Percentiles rank a stretch among this genome's conserved stretches.
Conservation (phyloP, 2,113 vertebrate genomes). For the Alethe castanea region DNA sequence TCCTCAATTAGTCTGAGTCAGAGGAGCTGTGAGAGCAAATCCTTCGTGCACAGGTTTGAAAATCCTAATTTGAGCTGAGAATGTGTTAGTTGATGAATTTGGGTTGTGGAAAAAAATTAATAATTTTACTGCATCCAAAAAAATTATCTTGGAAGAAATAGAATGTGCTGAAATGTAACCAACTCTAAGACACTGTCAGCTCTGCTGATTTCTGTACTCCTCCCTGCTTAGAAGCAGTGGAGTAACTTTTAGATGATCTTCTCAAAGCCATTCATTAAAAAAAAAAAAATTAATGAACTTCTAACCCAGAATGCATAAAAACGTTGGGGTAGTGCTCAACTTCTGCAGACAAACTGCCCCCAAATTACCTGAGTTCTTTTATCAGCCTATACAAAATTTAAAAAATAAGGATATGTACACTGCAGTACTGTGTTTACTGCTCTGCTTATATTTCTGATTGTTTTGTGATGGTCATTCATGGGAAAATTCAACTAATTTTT, state of each 20-base stretch:
- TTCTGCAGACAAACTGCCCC: background rate
- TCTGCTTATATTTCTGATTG: background rate
- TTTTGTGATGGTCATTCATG: background rate
- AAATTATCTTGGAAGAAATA: background rate
- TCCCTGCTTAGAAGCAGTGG: background rate
- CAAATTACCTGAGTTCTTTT: background rate
- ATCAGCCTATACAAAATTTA: background rate
- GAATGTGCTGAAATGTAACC: background rate
- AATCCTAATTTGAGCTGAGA: background rate
- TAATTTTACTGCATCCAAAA: background rate
- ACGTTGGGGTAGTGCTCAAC: background rate
- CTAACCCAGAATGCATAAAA: background rate
- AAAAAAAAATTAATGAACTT: background rate
- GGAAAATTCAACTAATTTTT: background rate
- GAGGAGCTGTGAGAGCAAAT: background rate
- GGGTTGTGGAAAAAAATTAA: background rate
- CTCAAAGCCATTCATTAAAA: background rate
- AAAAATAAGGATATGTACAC: background rate
- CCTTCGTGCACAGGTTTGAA: background rate
- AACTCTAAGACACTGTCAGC: background rate
- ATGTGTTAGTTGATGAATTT: background rate
- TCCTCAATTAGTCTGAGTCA: background rate
- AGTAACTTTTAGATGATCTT: background rate
- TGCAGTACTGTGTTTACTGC: background rate
- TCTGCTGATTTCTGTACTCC: background rate